Evolutionary conservation across 2,113 vertebrate species (phyloP), one percentile per base, ranked within the genome.

Genomic region (Odobenus rosmarus): DNA sequence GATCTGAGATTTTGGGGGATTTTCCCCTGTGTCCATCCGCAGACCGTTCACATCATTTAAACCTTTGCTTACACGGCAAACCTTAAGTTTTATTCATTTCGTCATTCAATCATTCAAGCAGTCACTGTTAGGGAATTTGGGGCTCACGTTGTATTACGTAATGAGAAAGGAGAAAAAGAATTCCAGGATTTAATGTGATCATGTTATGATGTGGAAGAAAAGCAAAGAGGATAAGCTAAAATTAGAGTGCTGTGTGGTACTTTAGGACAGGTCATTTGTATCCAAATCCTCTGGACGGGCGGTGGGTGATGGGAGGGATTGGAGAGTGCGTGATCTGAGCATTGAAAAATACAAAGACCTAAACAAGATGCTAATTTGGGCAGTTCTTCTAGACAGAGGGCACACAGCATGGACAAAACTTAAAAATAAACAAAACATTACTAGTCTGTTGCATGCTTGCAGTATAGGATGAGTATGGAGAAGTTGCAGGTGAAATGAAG

Each of bases 221-320:
- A 90, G 42, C 39, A 61, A 53, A 46, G 18, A 80, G 13, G 14
- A 7, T 23, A 67, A 26, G 24, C 4, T n/a, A 74, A 72, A 88
- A 8, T n/a, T 26, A 31, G 21, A 36, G 19, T 5, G 1, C 36
- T 9, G 2, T 33, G 3, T 36, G 69, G 55, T 5, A 23, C 0
- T 0, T 46, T 76, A 80, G 42, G 11, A n/a, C 3, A 46, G 1
- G 1, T 23, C 1, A 5, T 11, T 39, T 53, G 9, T 64, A 69
- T 49, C 11, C 19, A 24, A 59, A 55, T 8, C 15, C 12, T 5
- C 36, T 23, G 15, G 55, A n/a, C 4, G 53, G 36, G 71, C 72
- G 4, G 36, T 7, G 15, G 31, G 15, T 39, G 46, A 64, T 36
- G 14, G 18, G 24, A n/a, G 6, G 1, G 0, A 33, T 23, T 26